Evolutionary conservation across 2,797 vertebrate species (phyloP).

Genomic region (Austrolebias charrua): DNA sequence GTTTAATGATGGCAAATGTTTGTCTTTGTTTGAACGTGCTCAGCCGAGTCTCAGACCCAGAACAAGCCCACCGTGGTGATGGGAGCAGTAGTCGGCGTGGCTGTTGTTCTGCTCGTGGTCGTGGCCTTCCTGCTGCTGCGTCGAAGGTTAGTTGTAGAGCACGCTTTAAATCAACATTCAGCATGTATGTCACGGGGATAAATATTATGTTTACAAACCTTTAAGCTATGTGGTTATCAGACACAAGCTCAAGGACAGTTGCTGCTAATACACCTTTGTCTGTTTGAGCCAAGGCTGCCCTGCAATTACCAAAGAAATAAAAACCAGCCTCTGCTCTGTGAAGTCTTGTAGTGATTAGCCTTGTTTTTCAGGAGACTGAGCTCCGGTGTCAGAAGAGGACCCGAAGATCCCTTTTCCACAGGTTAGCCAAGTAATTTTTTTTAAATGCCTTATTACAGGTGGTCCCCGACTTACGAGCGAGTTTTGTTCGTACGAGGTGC

Average conservation of each 20-base stretch:
- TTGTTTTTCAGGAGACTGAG: conserved; percentile 80
- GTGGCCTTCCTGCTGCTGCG: conserved; percentile 79
- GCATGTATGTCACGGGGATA: conserved; percentile 51
- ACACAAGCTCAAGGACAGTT: conserved; percentile 48
- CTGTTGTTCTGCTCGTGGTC: conserved; percentile 79
- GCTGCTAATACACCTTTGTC: conserved; percentile 45
- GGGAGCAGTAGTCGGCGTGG: conserved; percentile 71
- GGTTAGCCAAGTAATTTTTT: conserved; percentile 72
- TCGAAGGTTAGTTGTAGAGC: conserved; percentile 75
- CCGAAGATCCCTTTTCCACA: conserved; percentile 89
- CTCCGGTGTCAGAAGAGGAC: conserved; percentile 78
- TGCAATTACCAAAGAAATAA: conserved; percentile 47
- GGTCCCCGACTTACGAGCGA: no score
- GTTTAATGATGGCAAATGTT: conserved; percentile 12
- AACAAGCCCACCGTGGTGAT: conserved; percentile 79
- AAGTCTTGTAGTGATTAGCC: conserved; percentile 45
- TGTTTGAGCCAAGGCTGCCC: conserved; percentile 46
- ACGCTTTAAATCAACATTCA: conserved; percentile 17
- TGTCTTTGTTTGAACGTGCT: conserved; percentile 16
- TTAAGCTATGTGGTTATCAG: conserved; percentile 55
- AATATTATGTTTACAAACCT: conserved; percentile 46
- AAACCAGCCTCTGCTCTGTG: conserved; percentile 40
- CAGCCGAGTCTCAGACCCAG: conserved; percentile 76
- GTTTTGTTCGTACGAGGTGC: no score
- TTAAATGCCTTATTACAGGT: background rate